Conservation (phyloP, 2,888 invertebrate species). For the Catotricha subobsoleta region DNA sequence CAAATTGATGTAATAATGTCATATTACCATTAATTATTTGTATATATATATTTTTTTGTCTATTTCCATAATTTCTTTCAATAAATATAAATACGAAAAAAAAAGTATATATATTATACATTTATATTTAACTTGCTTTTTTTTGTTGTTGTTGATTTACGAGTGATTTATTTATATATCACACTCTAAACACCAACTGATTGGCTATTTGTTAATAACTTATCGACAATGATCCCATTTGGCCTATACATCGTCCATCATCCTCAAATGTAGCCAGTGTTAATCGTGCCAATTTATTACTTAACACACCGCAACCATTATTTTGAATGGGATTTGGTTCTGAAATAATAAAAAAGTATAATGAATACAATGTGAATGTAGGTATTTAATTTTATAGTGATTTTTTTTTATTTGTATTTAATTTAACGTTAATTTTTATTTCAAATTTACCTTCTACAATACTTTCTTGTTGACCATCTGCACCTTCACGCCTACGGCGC, state of each 20-base stretch:
- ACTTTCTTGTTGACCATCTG: slow-evolving; percentile 22
- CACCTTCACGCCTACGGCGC: slow-evolving; percentile 38
- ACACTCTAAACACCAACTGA: neutral
- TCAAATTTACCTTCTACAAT: slow-evolving; percentile 17
- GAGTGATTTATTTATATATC: too few relatives aligned
- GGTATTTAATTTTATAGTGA: neutral
- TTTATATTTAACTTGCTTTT: too few relatives aligned
- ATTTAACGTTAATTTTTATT: neutral
- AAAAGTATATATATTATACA: too few relatives aligned
- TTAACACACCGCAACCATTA: slow-evolving; percentile 37
- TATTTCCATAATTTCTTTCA: too few relatives aligned
- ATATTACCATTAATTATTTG: too few relatives aligned
- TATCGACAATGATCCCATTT: slow-evolving; percentile 71
- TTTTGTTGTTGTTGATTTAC: too few relatives aligned
- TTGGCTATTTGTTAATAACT: slow-evolving; percentile 20
- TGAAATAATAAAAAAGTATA: slow-evolving; percentile 13
- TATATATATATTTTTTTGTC: too few relatives aligned
- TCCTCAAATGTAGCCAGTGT: slow-evolving; percentile 83
- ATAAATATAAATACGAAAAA: too few relatives aligned
- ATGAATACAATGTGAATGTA: neutral
- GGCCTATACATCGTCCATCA: slow-evolving; percentile 68
- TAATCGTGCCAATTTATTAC: slow-evolving; percentile 70
- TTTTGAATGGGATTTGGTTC: slow-evolving; percentile 30
- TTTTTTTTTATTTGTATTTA: neutral
- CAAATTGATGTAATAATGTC: too few relatives aligned